Evolutionary conservation across 1,140 invertebrate genomes (phyloP).

Genomic region (Acyrthosiphon pisum): DNA sequence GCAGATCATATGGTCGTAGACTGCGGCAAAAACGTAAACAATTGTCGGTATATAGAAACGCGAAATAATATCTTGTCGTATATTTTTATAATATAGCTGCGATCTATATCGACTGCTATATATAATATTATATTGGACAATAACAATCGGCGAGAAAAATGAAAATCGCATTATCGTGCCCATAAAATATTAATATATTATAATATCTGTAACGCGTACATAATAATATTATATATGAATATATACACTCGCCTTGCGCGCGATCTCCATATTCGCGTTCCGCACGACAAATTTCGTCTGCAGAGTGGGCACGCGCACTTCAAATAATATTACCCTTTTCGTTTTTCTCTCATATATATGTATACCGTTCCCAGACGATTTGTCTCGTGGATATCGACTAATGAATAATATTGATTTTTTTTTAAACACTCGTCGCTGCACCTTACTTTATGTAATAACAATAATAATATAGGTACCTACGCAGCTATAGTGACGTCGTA

Average conservation of each 20-base stretch:
- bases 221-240: background rate
- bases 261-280: constrained; percentile 17
- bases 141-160: background rate
- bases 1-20: background rate
- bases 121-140: background rate
- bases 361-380: background rate
- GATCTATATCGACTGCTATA: background rate
- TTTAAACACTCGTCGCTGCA: background rate
- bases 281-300: constrained; percentile 9
- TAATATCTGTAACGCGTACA: background rate
- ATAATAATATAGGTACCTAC: background rate
- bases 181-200: background rate
- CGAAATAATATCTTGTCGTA: background rate
- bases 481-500: background rate
- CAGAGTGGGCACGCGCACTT: background rate
- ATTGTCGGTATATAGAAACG: background rate
- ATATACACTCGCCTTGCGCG: background rate
- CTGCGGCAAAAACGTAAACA: background rate
- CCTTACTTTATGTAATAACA: background rate
- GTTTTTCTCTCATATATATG: background rate
- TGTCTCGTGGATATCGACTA: background rate
- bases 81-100: background rate
- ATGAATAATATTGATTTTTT: background rate
- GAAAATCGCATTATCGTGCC: background rate
- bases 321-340: background rate